Base-by-base conservation (phyloP, 2,113 vertebrate species). In the Xiphophorus hellerii region DNA sequence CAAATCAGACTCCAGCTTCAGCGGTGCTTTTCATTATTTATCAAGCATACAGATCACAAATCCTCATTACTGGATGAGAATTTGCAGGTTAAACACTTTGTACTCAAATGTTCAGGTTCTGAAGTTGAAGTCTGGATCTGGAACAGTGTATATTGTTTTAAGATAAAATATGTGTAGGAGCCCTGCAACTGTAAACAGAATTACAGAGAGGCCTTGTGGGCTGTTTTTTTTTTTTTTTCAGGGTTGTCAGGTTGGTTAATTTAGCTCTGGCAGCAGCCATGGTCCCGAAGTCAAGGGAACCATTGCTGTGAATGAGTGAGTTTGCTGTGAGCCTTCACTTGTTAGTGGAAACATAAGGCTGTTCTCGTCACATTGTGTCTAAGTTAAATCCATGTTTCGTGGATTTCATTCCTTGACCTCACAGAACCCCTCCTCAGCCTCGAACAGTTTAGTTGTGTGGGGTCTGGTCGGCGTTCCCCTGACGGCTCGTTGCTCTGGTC, bases 251-350 rank as follows among this genome's bases (percentile, higher is more conserved):
- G 37, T 35, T 72, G 62, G 76, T 70, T 80, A 72, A 61, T 67
- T 81, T 87, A 84, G 63, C 73, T 70, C 85, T 87, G 81, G 61
- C 68, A 74, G 74, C 86, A 78, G 76, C 72, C 83, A 70, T 67
- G 74, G 84, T 86, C 76, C 70, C 14, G 0, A n/a, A 88, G 82
- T 91, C 76, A 90, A 86, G 79, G 84, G 58, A 83, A 31, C 61
- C 71, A 78, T 73, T 69, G 74, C 69, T 65, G 33, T 75, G 81
- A 70, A 68, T 67, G 13, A 8, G 22, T 58, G 74, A 64, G 51
- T 76, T 25, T 17, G 33, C 28, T 11, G 4, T 80, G 74, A 81
- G 31, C 9, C 35, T 3, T 66, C 11, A n/a, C 28, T 75, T 48
- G 17, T 31, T 29, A 27, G 65, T 60, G 58, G 15, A 22, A 58